These are phyloP conservation scores for Nibea coibor DNA, from an alignment of 2,113 vertebrate genomes.

Conservation along the genomic window DNA sequence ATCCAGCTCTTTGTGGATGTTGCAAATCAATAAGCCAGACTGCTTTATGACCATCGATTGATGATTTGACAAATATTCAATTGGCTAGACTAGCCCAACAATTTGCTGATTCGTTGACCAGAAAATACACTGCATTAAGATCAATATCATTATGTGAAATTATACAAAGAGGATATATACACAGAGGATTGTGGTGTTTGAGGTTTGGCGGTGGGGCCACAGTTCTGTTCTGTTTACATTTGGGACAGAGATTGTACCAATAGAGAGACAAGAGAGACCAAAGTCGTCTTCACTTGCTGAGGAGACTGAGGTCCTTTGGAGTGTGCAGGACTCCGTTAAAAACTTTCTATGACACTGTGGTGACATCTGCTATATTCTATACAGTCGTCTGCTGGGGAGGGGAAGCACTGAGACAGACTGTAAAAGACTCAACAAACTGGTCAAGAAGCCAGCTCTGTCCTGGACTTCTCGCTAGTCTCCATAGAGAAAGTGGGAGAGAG, in stretches of 20 bases:
- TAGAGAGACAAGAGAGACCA: neutral
- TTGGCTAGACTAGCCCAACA: neutral
- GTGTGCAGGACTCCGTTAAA: too few species aligned
- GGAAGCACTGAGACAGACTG: too few species aligned
- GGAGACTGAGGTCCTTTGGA: too few species aligned
- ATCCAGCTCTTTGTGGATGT: neutral
- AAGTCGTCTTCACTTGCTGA: too few species aligned
- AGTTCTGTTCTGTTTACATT: neutral
- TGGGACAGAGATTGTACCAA: neutral
- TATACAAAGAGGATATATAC: too few species aligned
- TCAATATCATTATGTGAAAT: neutral
- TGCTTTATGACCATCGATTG: neutral
- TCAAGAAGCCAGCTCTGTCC: too few species aligned
- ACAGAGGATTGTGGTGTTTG: neutral
- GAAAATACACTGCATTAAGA: neutral
- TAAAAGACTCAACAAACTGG: too few species aligned
- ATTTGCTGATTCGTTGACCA: neutral
- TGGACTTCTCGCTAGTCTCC: too few species aligned
- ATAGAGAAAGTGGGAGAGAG: too few species aligned
- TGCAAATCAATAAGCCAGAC: neutral
- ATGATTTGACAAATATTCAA: neutral
- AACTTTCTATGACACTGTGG: too few species aligned
- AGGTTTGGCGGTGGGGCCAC: neutral
- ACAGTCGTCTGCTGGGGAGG: too few species aligned
- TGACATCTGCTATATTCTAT: too few species aligned